A percentile compares a stretch with the other conserved stretches of the same genome.
Evolutionary conservation across 2,888 invertebrate genomes (phyloP).

Genomic region (Ornithoptera priamus): DNA sequence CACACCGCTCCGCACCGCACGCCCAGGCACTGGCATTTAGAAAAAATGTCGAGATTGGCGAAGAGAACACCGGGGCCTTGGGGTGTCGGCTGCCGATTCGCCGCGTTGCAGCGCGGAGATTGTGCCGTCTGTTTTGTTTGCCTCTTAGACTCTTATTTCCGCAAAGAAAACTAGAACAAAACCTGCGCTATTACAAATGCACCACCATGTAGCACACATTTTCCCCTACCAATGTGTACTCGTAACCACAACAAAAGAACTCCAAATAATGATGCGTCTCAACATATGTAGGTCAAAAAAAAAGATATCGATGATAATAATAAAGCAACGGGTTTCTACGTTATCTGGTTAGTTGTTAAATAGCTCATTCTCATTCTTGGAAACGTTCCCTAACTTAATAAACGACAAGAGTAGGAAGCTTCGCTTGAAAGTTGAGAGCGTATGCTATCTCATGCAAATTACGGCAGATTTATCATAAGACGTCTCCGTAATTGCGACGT

Average conservation of each 20-base stretch:
- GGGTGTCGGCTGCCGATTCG: conserved; percentile 70
- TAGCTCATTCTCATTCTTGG: conserved; percentile 77
- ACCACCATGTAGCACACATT: conserved; percentile 45
- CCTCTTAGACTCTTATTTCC: conserved; percentile 74
- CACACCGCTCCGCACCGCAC: too few relatives aligned
- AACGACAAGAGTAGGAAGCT: conserved; percentile 77
- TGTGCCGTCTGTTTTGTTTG: conserved; percentile 74
- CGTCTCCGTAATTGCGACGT: conserved; percentile 80
- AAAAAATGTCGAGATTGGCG: conserved; percentile 75
- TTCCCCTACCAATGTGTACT: conserved; percentile 14
- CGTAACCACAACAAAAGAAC: background rate
- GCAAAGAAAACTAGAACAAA: conserved; percentile 63
- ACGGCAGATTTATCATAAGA: conserved; percentile 80
- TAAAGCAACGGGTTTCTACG: conserved; percentile 57
- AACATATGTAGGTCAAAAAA: conserved; percentile 42
- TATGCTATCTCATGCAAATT: conserved; percentile 81
- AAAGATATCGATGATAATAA: conserved; percentile 39
- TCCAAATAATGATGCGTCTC: conserved; percentile 11
- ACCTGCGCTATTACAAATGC: conserved; percentile 64
- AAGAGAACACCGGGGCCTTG: conserved; percentile 61
- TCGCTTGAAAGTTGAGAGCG: conserved; percentile 79
- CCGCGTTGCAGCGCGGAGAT: conserved; percentile 74
- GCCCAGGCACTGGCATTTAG: conserved; percentile 51
- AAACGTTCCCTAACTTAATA: conserved; percentile 77
- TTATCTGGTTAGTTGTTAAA: conserved; percentile 74